These are phyloP conservation scores for Lepidocyrtoides sp. DNA, from an alignment of 2,888 invertebrate genomes.

Conservation along the genomic window DNA sequence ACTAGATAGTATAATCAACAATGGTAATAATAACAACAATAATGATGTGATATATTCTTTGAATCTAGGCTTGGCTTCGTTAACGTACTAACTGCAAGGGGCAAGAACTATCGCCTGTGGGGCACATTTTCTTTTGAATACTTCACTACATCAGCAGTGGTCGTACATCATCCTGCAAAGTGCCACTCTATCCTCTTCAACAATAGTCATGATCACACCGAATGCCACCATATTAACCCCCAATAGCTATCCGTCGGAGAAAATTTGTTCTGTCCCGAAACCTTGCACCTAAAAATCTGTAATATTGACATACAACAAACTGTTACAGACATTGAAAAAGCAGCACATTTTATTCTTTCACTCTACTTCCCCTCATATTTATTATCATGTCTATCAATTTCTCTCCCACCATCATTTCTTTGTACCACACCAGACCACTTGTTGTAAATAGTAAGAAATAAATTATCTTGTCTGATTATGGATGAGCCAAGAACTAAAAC, in stretches of 20 bases:
- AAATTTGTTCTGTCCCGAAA: constrained; percentile 2
- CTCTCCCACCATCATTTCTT: neutral
- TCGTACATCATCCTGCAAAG: neutral
- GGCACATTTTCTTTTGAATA: neutral
- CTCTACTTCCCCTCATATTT: neutral
- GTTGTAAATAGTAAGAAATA: too few species aligned
- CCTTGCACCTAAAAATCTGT: neutral
- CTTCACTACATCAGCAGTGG: neutral
- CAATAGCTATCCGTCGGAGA: neutral
- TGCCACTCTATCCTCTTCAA: neutral
- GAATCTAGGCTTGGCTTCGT: constrained; percentile 20
- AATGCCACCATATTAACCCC: neutral
- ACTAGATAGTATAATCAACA: constrained; percentile 17
- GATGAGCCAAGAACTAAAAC: neutral
- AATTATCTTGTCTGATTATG: neutral
- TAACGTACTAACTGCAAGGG: neutral
- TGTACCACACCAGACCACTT: too few species aligned
- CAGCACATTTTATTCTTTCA: neutral
- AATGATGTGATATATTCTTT: constrained; percentile 42
- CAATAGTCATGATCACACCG: neutral
- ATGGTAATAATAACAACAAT: constrained; percentile 7
- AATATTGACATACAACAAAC: neutral
- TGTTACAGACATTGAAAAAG: neutral
- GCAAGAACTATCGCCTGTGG: neutral
- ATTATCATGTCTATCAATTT: too few species aligned